Evolutionary conservation across 64 coral and sea anemone genomes (phyloP).

Genomic region (Porites lutea): DNA sequence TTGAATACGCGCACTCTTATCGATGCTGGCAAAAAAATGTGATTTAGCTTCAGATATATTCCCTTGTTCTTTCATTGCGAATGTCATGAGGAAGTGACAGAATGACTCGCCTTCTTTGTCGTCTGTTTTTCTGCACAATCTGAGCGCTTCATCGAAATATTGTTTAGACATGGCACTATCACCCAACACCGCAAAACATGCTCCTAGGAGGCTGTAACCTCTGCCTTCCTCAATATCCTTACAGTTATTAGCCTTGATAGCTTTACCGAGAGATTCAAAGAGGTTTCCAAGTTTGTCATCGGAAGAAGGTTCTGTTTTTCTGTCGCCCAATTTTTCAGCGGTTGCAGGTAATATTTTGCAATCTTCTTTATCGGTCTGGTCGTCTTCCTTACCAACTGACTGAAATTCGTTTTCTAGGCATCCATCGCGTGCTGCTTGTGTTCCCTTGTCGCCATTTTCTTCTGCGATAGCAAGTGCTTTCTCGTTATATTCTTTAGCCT

Average conservation of each 20-base stretch:
- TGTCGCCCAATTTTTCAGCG: neutral
- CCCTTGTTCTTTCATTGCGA: neutral
- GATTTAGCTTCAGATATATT: too few relatives aligned
- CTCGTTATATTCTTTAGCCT: neutral
- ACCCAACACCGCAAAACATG: neutral
- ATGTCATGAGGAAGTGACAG: neutral
- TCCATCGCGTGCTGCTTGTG: neutral
- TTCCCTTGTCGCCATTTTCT: neutral
- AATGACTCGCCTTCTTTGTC: conserved; percentile 12
- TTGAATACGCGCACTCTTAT: neutral
- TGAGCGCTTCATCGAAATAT: neutral
- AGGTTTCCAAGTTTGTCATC: neutral
- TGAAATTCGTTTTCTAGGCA: neutral
- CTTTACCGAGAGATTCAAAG: neutral
- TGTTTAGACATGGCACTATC: conserved; percentile 11
- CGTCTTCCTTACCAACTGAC: neutral
- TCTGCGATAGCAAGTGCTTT: neutral
- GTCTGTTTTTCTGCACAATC: neutral
- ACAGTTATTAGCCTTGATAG: neutral
- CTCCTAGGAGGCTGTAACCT: conserved; percentile 11
- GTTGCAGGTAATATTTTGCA: neutral
- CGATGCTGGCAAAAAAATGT: neutral
- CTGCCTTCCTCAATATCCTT: conserved; percentile 7
- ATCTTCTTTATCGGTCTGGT: neutral
- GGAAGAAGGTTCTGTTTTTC: neutral